Percentiles rank a stretch among this genome's conserved stretches.
Conservation (phyloP, 2,113 vertebrate species). For the Sapayoa aenigma region DNA sequence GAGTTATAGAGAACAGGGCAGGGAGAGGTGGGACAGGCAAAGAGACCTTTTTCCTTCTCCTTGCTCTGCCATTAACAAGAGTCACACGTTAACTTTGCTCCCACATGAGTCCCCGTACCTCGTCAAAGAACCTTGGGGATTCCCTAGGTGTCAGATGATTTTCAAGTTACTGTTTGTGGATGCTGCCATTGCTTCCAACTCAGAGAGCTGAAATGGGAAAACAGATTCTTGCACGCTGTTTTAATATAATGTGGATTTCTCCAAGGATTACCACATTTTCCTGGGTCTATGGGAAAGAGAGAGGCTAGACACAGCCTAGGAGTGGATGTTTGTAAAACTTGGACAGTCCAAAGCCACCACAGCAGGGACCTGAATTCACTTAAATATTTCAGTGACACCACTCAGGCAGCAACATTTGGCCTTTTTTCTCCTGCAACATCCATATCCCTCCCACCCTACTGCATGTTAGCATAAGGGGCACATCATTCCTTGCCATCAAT, state of each 20-base stretch:
- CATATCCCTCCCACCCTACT: neutral
- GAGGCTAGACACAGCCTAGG: neutral
- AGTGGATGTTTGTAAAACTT: neutral
- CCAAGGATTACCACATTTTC: neutral
- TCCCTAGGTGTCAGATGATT: neutral
- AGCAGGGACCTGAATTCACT: neutral
- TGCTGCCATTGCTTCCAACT: neutral
- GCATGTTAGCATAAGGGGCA: neutral
- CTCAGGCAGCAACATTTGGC: neutral
- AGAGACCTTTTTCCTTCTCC: constrained; percentile 38
- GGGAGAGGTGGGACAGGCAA: neutral
- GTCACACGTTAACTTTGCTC: constrained; percentile 53
- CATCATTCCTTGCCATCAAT: neutral
- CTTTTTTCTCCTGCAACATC: neutral
- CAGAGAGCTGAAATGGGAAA: neutral
- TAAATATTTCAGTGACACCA: neutral
- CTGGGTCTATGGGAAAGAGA: neutral
- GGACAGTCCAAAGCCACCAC: neutral
- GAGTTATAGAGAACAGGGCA: neutral
- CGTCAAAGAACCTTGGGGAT: neutral
- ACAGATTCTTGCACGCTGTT: neutral
- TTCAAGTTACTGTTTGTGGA: neutral
- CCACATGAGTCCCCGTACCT: neutral
- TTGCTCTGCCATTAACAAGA: neutral
- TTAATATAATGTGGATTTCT: neutral